phyloP scores from a whole-genome alignment of 2,797 vertebrate genomes.

The Halcyon leucocephala region DNA sequence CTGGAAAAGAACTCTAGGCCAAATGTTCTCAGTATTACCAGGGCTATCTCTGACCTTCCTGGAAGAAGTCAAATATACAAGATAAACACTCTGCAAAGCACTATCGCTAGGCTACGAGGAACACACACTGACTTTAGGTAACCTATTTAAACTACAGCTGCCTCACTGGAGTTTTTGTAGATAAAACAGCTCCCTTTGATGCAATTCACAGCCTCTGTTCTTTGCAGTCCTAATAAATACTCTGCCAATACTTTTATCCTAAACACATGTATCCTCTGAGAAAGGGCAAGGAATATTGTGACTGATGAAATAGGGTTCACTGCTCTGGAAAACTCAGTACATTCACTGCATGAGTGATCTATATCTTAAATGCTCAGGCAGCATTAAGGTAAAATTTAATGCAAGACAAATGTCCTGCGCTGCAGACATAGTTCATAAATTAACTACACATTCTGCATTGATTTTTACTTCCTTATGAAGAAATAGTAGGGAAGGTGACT shows the following conservation, averaged over 20 bases:
- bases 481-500: neutral
- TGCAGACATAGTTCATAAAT: neutral
- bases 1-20: neutral
- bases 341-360: neutral
- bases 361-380: neutral
- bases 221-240: neutral
- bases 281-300: neutral
- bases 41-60: neutral
- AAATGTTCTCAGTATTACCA: neutral
- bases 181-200: neutral
- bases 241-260: neutral
- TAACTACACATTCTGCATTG: neutral
- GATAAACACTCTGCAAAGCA: neutral
- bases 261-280: neutral
- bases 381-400: conserved; percentile 9
- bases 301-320: neutral
- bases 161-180: neutral
- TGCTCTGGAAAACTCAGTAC: neutral
- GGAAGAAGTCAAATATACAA: neutral
- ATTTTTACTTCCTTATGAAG: conserved; percentile 3
- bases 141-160: neutral
- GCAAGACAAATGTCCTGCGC: neutral
- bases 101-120: neutral
- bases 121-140: neutral
- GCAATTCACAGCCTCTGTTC: neutral